Base-by-base conservation (phyloP, 2,888 invertebrate genomes). In the Amblyjoppa fuscipennis region DNA sequence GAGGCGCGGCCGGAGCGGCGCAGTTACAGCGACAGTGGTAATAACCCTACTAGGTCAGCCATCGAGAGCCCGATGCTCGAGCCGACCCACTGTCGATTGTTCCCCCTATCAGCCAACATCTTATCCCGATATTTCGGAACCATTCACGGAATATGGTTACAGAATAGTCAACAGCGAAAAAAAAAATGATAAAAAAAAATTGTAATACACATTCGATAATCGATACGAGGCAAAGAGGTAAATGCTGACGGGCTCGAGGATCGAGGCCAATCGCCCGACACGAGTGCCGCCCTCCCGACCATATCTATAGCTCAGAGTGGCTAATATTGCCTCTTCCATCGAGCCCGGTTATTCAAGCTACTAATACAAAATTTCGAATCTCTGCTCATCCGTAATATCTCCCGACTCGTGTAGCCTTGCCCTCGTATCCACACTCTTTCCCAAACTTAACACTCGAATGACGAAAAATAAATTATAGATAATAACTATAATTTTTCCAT, bases 161-260 rank as follows among this genome's bases (percentile, higher is more conserved):
- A 49, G 49, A 69, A 78, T 59, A 28, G 51, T 49, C 28, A 78
- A 51, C 34, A 7, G 25, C 25, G n/a, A 25, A 59, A 74, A 61
- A 61, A 75, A 61, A 49, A 16, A 16, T 9, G 59, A 59, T n/a
- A 74, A 49, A n/a, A 78, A 81, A 85, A 85, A 61, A 78, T 74
- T 45, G 71, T 75, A 56, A 74, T 53, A 76, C 53, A 64, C 74
- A 81, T 83, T 83, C 85, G 76, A 85, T 83, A 85, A 80, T 85
- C 82, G 85, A 85, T 85, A 82, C 79, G 68, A 59, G 53, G 70
- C 70, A 78, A 81, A 69, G 68, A 81, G 81, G 68, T 75, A 82
- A 85, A 85, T 76, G 81, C 85, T 82, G 85, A 79, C 82, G 59
- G 59, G 75, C 70, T 49, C 82, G 71, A 70, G 82, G 79, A 84